Evolutionary conservation across 2,797 vertebrate species (phyloP), one percentile per base, ranked within the genome.

Genomic region (Jordanella pulchra): DNA sequence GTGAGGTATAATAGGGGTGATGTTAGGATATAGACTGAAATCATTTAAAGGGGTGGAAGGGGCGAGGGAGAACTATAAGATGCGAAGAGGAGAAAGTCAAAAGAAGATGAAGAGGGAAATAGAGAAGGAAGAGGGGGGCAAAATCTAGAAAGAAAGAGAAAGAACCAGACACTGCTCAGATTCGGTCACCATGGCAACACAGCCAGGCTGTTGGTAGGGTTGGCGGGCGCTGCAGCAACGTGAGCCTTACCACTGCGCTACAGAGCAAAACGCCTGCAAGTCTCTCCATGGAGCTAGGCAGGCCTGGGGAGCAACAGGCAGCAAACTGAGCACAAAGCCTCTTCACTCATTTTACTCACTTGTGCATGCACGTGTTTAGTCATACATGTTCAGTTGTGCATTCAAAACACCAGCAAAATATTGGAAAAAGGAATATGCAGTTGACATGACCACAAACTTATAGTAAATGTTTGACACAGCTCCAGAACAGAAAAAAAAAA

Each of bases 151-250:
- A 30, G 55, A 64, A 74, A 70, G 75, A 83, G 79, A 64, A 71
- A 67, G 88, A 87, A 82, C 90, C 89, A 93, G 93, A 93, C 93
- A 90, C 92, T 93, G 93, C 93, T 93, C 93, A 93, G 93, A 92
- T 92, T 84, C 91, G 89, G 93, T 95, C 87, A 47, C 94, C 94
- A 95, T 95, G 89, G 94, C 90, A 95, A 95, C 94, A 92, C 92
- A 90, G 92, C 90, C 90, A 79, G 91, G 92, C 94, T 94, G 93
- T 90, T 89, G 90, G 89, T 92, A 84, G 90, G 92, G 93, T 88
- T 92, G 89, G 93, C 88, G 89, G 83, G 90, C 85, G 90, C 93
- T 95, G 94, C 94, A 86, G 94, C 93, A 94, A 88, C 86, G 86
- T 91, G 86, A 93, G 92, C 88, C 86, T 92, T 90, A 90, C 89